These are phyloP conservation scores for Hydraecia micacea DNA, from an alignment of 2,888 invertebrate genomes.

Conservation along the genomic window DNA sequence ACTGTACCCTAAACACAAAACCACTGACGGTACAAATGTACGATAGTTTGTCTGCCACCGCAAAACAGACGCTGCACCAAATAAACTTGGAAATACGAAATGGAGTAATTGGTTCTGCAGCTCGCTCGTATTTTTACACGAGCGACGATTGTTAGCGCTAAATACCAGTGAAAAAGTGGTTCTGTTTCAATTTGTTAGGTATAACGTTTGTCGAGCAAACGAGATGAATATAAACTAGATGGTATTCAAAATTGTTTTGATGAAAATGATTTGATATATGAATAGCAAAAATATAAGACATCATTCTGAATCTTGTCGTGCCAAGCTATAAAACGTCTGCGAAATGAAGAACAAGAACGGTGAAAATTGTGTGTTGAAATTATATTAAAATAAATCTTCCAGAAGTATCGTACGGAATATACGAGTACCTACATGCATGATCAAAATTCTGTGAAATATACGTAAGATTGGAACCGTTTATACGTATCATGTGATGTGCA, in stretches of 20 bases:
- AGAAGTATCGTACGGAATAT: conserved; percentile 15
- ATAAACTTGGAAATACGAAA: conserved; percentile 57
- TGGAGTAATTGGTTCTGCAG: conserved; percentile 60
- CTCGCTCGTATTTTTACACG: conserved; percentile 50
- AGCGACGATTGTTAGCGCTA: conserved; percentile 31
- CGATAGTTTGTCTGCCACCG: conserved; percentile 40
- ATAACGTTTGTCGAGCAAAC: conserved; percentile 17
- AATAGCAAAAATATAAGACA: conserved; percentile 1
- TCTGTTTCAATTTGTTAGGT: conserved; percentile 36
- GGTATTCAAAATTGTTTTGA: conserved; percentile 8
- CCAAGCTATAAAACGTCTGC: conserved; percentile 10
- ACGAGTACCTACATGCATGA: no score
- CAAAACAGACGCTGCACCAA: conserved; percentile 55
- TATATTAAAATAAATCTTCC: conserved; percentile 23
- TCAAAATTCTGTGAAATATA: conserved; percentile 25
- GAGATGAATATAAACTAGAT: conserved; percentile 8
- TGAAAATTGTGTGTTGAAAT: conserved; percentile 5
- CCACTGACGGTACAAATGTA: conserved; percentile 40
- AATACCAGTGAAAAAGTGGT: conserved; percentile 39
- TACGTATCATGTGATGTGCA: conserved; percentile 25
- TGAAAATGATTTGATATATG: conserved; percentile 4
- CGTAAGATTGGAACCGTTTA: conserved; percentile 14
- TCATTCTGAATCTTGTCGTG: conserved; percentile 5
- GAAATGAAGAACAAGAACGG: conserved; percentile 22
- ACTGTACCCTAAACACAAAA: conserved; percentile 29